phyloP scores from a whole-genome alignment of 2,797 vertebrate genomes.

The Catharus ustulatus region DNA sequence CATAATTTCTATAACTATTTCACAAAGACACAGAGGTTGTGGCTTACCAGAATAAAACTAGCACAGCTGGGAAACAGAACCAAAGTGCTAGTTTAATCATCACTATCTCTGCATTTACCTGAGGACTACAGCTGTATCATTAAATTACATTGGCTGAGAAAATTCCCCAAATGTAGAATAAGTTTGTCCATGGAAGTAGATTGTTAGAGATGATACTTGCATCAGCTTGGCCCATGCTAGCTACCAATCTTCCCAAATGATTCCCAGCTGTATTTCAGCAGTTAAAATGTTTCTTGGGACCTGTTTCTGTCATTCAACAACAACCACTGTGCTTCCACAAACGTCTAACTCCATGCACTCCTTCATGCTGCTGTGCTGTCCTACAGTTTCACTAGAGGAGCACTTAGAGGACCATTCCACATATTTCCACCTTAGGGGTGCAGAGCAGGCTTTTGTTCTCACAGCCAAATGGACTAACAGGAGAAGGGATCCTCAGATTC shows the following conservation, averaged over 20 bases:
- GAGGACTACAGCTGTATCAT: neutral
- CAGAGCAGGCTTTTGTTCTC: neutral
- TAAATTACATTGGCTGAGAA: neutral
- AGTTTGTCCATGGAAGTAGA: neutral
- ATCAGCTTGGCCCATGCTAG: neutral
- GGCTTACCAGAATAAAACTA: neutral
- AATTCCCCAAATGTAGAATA: neutral
- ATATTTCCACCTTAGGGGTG: neutral
- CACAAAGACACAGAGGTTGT: neutral
- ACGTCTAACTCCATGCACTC: neutral
- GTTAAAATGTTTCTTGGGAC: neutral
- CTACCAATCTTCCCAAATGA: neutral
- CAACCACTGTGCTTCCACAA: neutral
- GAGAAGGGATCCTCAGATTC: neutral
- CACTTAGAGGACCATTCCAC: neutral
- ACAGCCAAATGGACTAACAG: neutral
- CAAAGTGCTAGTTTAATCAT: neutral
- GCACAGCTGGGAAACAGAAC: neutral
- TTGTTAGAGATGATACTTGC: neutral
- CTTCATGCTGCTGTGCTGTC: neutral
- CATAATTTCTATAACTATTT: neutral
- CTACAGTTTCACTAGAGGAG: neutral
- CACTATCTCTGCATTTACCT: neutral
- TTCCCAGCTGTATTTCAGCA: neutral
- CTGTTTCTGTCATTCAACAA: neutral